Conservation (phyloP, 2,888 invertebrate species). For the Hedya salicella region DNA sequence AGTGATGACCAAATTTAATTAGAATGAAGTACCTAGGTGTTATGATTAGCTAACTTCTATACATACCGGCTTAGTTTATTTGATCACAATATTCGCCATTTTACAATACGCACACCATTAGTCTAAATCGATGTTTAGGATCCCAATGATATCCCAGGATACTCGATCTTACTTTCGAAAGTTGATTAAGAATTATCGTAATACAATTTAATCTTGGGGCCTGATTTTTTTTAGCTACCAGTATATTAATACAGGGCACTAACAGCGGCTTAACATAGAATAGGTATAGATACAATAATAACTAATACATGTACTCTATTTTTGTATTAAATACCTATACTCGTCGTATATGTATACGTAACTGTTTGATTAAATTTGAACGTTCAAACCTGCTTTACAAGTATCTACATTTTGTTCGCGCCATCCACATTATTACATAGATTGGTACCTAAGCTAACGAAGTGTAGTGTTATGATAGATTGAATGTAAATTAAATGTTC, state of each 20-base stretch:
- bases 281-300: too few species aligned
- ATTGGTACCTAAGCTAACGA: too few species aligned
- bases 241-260: background rate
- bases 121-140: conserved; percentile 21
- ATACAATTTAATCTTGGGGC: conserved; percentile 7
- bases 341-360: too few species aligned
- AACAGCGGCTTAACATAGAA: background rate
- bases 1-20: background rate
- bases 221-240: background rate
- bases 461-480: too few species aligned
- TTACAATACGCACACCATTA: background rate
- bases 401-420: too few species aligned
- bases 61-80: background rate
- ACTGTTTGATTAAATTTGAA: too few species aligned
- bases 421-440: too few species aligned
- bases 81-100: conserved; percentile 3
- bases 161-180: background rate
- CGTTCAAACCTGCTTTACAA: too few species aligned
- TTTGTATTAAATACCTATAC: too few species aligned
- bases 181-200: background rate
- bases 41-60: background rate
- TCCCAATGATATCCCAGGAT: background rate
- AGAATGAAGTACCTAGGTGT: background rate
- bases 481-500: too few species aligned
- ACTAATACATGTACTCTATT: too few species aligned